A percentile compares a stretch with the other conserved stretches of the same genome.
Evolutionary conservation across 2,113 vertebrate genomes (phyloP).

Genomic region (Rhea pennata): DNA sequence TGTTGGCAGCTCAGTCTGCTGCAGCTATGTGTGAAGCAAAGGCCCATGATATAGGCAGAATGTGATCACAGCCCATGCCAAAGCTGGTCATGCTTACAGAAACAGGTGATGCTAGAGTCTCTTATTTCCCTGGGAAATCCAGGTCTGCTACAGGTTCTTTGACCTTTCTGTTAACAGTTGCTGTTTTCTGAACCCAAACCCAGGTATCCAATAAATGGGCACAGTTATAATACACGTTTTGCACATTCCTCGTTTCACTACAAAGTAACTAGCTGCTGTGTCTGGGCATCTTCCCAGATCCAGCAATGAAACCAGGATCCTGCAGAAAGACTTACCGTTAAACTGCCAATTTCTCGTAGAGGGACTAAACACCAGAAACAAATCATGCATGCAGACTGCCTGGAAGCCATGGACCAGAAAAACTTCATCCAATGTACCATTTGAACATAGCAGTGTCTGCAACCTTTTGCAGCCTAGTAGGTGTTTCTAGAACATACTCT

Average conservation of each 20-base stretch:
- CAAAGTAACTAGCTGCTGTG: too few species aligned
- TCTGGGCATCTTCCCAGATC: not conserved
- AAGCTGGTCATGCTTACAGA: rapidly evolving
- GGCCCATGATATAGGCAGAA: too few species aligned
- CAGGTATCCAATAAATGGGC: not conserved
- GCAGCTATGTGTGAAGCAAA: not conserved
- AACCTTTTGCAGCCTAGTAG: not conserved
- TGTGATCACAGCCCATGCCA: rapidly evolving
- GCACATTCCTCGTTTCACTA: not conserved
- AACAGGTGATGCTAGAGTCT: rapidly evolving
- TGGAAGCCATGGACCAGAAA: not conserved
- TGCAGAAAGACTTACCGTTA: not conserved
- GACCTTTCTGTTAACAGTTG: not conserved
- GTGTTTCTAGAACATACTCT: not conserved
- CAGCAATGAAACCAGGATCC: not conserved
- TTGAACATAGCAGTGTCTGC: not conserved
- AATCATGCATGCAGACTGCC: rapidly evolving
- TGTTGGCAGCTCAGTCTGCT: not conserved
- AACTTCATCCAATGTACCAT: not conserved
- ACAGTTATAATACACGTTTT: rapidly evolving
- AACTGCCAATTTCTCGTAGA: not conserved
- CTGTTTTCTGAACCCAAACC: not conserved
- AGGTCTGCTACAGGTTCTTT: not conserved
- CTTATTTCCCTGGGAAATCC: not conserved
- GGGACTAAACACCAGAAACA: not conserved